Base-by-base conservation (phyloP, 2,888 invertebrate genomes). In the Girardia tigrina region DNA sequence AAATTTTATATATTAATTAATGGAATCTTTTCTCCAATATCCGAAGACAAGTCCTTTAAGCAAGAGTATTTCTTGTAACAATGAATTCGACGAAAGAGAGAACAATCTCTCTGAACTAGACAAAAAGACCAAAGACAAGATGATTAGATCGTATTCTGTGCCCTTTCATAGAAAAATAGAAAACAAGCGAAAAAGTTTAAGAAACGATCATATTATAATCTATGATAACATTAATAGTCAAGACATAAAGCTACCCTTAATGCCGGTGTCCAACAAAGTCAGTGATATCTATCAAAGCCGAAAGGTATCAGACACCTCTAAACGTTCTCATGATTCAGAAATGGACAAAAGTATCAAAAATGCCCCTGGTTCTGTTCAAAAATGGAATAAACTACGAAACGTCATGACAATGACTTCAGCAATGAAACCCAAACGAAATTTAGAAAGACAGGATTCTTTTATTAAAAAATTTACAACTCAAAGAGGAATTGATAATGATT, bases 361-460 rank as follows among this genome's bases (percentile, higher is more conserved):
- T 36, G n/a, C 56, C 4, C n/a, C 56, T n/a, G 4, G 56, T 56
- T 56, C 56, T 20, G n/a, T 16, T 6, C 56, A 56, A 56, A 56
- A 80, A 73, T 95, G 95, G 91, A 90, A 92, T 90, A 93, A 94
- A 86, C 87, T 95, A 79, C 88, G 94, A 80, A 92, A 92, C 75
- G 94, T 94, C 72, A 82, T 85, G 29, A 80, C 80, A 76, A 80
- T 80, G 16, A 80, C 81, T 0, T 80, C 79, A 75, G 80, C 79
- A 8, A 80, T 82, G 75, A 77, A 78, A 28, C 69, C 78, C 0
- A 81, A 80, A 76, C 79, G 79, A 70, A 80, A 80, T 20, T 78
- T 83, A n/a, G 78, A 79, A 14, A 76, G 83, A 28, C 81, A 83
- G 71, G 84, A 83, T 78, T 83, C 83, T 4, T 94, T 94, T 85